Conservation (phyloP, 2,888 invertebrate genomes). For the Actias luna region DNA sequence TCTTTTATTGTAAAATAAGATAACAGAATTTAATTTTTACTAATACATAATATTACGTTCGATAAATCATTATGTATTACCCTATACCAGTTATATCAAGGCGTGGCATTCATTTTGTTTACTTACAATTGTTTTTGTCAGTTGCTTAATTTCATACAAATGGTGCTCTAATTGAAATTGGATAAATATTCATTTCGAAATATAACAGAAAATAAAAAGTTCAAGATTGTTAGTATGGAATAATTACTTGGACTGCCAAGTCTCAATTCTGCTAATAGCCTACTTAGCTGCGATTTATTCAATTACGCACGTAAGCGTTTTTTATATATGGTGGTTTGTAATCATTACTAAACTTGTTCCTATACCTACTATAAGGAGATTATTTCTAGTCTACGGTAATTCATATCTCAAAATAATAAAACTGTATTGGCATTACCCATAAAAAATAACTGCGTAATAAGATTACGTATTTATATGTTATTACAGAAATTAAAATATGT, state of each 20-base stretch:
- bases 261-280: not conserved
- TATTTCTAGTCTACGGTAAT: too few relatives aligned
- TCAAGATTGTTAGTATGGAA: conserved; percentile 1
- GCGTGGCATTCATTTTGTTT: not conserved
- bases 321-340: not conserved
- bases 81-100: not conserved
- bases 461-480: too few relatives aligned
- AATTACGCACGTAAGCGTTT: too few relatives aligned
- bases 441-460: too few relatives aligned
- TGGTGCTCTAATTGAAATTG: not conserved
- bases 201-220: not conserved
- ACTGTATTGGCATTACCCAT: too few relatives aligned
- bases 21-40: conserved; percentile 22
- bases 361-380: too few relatives aligned
- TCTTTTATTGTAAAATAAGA: conserved; percentile 41
- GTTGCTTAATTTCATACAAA: not conserved
- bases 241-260: not conserved
- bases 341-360: not conserved
- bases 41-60: not conserved
- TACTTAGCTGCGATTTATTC: not conserved
- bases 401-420: too few relatives aligned
- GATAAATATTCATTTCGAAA: not conserved
- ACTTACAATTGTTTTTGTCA: not conserved
- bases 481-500: too few relatives aligned
- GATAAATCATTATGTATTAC: not conserved